Evolutionary conservation across 1,140 invertebrate species (phyloP).

Genomic region (Drosophila arizonae): DNA sequence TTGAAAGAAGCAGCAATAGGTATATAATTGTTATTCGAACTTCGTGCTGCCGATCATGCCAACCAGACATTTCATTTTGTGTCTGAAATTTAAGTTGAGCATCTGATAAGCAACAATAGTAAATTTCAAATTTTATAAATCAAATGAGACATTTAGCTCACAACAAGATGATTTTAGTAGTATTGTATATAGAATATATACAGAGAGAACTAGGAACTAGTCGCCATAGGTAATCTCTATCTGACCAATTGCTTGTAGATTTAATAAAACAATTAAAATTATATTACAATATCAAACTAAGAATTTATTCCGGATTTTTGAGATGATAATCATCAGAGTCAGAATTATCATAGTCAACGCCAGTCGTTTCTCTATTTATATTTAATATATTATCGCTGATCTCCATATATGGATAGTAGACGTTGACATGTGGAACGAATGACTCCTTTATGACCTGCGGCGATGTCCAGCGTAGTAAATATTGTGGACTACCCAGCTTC

Average conservation of each 20-base stretch:
- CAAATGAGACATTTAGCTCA: slow-evolving; percentile 7
- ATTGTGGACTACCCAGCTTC: slow-evolving; percentile 98
- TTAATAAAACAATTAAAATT: background rate
- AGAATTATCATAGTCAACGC: too few relatives aligned
- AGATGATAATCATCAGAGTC: background rate
- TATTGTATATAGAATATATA: background rate
- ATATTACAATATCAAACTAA: too few relatives aligned
- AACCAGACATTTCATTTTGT: slow-evolving; percentile 55
- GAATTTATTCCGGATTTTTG: background rate
- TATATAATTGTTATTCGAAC: slow-evolving; percentile 22
- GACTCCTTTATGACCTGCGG: slow-evolving; percentile 97
- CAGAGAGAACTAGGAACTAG: background rate
- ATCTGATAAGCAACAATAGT: slow-evolving; percentile 8
- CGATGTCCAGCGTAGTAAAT: slow-evolving; percentile 95
- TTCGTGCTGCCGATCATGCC: slow-evolving; percentile 12
- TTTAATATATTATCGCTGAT: background rate
- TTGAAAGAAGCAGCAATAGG: slow-evolving; percentile 20
- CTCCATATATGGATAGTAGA: slow-evolving; percentile 96
- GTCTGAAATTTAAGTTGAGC: slow-evolving; percentile 20
- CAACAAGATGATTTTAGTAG: background rate
- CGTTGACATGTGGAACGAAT: slow-evolving; percentile 90
- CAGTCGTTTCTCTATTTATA: background rate
- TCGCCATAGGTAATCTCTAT: background rate
- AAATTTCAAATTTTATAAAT: slow-evolving; percentile 2
- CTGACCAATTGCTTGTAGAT: too few relatives aligned